Evolutionary conservation across 2,797 vertebrate genomes (phyloP).

Genomic region (Sebastiscus tertius): DNA sequence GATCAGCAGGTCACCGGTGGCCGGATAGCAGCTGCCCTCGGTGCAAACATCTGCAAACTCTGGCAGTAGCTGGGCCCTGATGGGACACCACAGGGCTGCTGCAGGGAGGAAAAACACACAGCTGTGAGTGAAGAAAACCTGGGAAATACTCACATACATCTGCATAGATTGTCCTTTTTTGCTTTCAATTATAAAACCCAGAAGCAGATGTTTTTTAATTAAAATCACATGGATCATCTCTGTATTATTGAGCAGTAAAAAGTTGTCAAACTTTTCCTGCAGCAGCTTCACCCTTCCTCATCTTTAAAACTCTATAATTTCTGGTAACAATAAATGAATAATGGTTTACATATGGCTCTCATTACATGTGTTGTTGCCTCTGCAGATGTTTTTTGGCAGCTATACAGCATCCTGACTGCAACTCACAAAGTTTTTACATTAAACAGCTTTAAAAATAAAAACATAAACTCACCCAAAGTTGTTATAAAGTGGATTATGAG

Average conservation of each 20-base stretch:
- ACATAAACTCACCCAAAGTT: constrained; percentile 75
- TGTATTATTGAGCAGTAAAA: neutral
- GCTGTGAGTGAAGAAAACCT: neutral
- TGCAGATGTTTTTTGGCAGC: neutral
- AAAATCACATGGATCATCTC: constrained; percentile 32
- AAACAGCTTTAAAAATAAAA: neutral
- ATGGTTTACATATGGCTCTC: constrained; percentile 51
- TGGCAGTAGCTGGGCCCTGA: constrained; percentile 80
- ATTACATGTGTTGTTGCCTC: constrained; percentile 41
- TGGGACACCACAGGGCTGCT: constrained; percentile 75
- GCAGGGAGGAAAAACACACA: neutral
- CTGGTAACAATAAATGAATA: neutral
- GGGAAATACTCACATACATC: neutral
- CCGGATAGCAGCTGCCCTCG: constrained; percentile 96
- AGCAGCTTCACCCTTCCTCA: neutral
- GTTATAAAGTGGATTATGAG: constrained; percentile 56
- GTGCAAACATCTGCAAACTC: constrained; percentile 90
- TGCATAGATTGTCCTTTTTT: neutral
- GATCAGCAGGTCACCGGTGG: constrained; percentile 95
- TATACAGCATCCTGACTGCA: neutral
- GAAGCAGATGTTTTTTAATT: neutral
- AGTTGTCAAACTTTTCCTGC: neutral
- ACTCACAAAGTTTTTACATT: neutral
- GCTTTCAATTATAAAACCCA: neutral
- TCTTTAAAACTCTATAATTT: neutral